phyloP scores from a whole-genome alignment of 2,888 invertebrate genomes.

The Temnothorax rugatulus region DNA sequence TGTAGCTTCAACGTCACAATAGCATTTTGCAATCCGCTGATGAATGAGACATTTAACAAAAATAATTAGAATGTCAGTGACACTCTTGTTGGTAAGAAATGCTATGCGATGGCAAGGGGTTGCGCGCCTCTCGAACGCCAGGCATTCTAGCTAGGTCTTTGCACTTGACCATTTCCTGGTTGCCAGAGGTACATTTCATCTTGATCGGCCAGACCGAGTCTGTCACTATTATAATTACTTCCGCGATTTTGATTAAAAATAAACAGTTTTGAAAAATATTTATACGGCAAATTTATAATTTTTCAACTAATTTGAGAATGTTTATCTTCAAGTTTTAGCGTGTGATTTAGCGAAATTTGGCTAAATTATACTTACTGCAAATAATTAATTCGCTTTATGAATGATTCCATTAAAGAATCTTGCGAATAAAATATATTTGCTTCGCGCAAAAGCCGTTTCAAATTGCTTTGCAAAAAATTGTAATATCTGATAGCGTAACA shows the following conservation, averaged over 20 bases:
- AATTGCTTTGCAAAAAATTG: neutral
- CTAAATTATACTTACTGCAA: neutral
- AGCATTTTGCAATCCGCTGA: conserved; percentile 68
- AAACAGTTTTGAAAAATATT: neutral
- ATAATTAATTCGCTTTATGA: neutral
- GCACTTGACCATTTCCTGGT: conserved; percentile 82
- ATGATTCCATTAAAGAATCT: neutral
- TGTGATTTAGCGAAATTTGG: neutral
- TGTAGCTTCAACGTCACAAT: neutral
- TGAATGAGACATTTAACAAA: conserved; percentile 72
- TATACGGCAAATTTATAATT: neutral
- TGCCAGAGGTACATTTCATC: conserved; percentile 72
- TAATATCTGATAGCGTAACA: neutral
- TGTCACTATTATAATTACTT: conserved; percentile 32
- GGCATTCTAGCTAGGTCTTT: conserved; percentile 82
- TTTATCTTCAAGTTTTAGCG: neutral
- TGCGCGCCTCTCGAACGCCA: conserved; percentile 72
- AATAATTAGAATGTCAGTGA: conserved; percentile 65
- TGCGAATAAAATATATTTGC: neutral
- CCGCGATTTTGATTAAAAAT: conserved; percentile 10
- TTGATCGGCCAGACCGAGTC: conserved; percentile 40
- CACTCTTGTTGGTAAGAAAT: conserved; percentile 28
- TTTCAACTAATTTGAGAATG: neutral
- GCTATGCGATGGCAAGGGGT: conserved; percentile 67
- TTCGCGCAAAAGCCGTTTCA: neutral